Base-by-base conservation (phyloP, 2,113 vertebrate species). In the Synodontis membranacea region DNA sequence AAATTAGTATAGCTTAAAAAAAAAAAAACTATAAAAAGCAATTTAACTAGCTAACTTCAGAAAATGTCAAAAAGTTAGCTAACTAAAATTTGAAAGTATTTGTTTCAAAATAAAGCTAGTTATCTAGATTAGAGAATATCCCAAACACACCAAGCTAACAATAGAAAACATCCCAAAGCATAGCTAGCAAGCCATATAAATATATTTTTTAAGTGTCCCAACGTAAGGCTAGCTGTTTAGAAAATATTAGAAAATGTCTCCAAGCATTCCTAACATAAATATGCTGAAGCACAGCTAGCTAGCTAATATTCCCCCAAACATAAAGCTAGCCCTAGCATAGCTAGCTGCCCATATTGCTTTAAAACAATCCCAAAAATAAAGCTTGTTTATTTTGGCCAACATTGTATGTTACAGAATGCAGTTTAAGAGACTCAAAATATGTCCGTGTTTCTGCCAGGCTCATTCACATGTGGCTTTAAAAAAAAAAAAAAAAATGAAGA, bases 361-460 rank as follows among this genome's bases (percentile, higher is more conserved):
- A 25, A 60, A 25, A 28, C 58, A 60, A 60, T 5, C 28, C n/a
- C 60, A 17, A 39, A 21, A 39, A 68, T 68, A 37, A 37, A 68
- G 64, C 15, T 64, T 4, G 64, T n/a, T 34, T 19, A 34, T 14
- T 34, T n/a, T n/a, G n/a, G n/a, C n/a, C n/a, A n/a, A n/a, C n/a
- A n/a, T n/a, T n/a, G n/a, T n/a, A n/a, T n/a, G n/a, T n/a, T n/a
- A n/a, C n/a, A n/a, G n/a, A n/a, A n/a, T n/a, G n/a, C n/a, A n/a
- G n/a, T n/a, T n/a, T n/a, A n/a, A n/a, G n/a, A n/a, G n/a, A n/a
- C n/a, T n/a, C n/a, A n/a, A n/a, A n/a, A n/a, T n/a, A n/a, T n/a
- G n/a, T 94, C 48, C 91, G 85, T 87, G 94, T 90, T 50, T 25
- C 56, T 28, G 37, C 44, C 39, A 28, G 66, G 58, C 50, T 75